Evolutionary conservation across 2,113 vertebrate genomes (phyloP).

Genomic region (Centropus bengalensis): DNA sequence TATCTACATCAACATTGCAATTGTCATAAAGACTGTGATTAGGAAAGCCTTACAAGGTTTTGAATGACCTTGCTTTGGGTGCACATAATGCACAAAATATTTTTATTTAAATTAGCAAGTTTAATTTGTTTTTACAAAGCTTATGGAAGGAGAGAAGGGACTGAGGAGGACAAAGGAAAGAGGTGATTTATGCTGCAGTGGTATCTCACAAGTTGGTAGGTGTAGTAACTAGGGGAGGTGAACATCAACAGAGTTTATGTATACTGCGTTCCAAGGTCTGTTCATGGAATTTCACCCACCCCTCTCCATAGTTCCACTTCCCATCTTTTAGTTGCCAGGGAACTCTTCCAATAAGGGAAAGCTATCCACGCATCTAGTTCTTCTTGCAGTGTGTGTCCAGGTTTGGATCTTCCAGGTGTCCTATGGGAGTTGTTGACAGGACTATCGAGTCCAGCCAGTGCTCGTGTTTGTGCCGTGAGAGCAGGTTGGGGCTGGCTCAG

Average conservation of each 20-base stretch:
- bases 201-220: background rate
- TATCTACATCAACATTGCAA: background rate
- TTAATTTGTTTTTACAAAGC: background rate
- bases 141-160: background rate
- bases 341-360: background rate
- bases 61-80: background rate
- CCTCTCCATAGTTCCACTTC: background rate
- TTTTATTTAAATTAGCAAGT: background rate
- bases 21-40: background rate
- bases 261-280: background rate
- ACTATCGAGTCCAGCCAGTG: fast-evolving
- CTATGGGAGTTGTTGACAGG: fast-evolving
- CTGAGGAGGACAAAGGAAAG: background rate
- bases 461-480: fast-evolving
- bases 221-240: background rate
- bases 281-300: too few species aligned
- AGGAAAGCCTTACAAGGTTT: background rate
- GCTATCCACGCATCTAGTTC: background rate
- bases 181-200: background rate
- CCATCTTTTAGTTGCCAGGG: background rate
- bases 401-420: background rate
- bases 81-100: too few species aligned
- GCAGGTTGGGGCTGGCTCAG: fast-evolving
- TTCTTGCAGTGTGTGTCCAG: background rate
- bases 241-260: background rate